phyloP scores from a whole-genome alignment of 2,888 invertebrate species.

The Agelastica alni region DNA sequence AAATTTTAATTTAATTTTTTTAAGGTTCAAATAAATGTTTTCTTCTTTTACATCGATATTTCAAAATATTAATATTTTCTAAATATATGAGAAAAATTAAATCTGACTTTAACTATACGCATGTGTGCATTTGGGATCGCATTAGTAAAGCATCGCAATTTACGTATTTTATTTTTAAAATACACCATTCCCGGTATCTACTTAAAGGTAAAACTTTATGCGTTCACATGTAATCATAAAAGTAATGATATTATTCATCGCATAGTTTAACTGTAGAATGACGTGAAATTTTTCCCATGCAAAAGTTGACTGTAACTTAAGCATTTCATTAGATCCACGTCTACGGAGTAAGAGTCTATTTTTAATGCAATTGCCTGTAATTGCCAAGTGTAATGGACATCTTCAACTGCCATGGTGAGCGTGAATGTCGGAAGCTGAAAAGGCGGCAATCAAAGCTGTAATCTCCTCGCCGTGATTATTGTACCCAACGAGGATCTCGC shows the following conservation, averaged over 20 bases:
- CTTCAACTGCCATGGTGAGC: conserved; percentile 47
- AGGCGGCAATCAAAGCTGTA: conserved; percentile 47
- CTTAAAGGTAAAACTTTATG: conserved; percentile 9
- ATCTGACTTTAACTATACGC: too few species aligned
- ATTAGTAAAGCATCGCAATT: too few species aligned
- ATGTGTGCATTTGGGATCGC: too few species aligned
- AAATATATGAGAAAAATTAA: too few species aligned
- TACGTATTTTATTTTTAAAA: too few species aligned
- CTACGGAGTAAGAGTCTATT: conserved; percentile 42
- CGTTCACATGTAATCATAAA: conserved; percentile 28
- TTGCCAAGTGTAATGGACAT: conserved; percentile 49
- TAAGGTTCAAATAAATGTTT: too few species aligned
- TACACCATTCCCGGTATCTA: conserved; percentile 3
- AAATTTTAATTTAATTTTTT: too few species aligned
- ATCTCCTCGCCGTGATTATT: conserved; percentile 39
- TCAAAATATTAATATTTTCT: too few species aligned
- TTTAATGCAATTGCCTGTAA: conserved; percentile 45
- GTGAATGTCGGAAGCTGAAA: conserved; percentile 52
- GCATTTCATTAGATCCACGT: conserved; percentile 39
- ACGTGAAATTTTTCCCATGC: conserved; percentile 34
- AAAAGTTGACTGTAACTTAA: conserved; percentile 36
- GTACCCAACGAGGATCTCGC: conserved; percentile 35
- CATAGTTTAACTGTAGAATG: conserved; percentile 30
- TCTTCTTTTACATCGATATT: too few species aligned
- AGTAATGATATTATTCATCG: conserved; percentile 29